Conservation (phyloP, 2,113 vertebrate genomes). For the Cynopterus brachyotis region DNA sequence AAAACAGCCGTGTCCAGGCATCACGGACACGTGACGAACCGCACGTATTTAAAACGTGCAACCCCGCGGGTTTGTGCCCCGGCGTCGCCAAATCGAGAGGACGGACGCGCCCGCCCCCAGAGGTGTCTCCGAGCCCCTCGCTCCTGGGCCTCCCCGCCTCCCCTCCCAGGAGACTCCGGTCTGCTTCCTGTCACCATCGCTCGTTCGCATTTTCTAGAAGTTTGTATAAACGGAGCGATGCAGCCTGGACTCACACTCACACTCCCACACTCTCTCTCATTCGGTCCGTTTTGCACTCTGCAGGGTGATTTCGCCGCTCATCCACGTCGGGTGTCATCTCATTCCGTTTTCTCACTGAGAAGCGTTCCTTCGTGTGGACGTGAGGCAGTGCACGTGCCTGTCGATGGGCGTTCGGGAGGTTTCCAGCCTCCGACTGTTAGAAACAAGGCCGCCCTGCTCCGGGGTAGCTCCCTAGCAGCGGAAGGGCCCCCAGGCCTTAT, state of each 20-base stretch:
- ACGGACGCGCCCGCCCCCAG: background rate
- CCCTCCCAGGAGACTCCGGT: background rate
- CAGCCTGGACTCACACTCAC: too few relatives aligned
- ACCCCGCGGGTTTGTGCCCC: background rate
- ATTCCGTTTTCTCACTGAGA: background rate
- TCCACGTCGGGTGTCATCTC: background rate
- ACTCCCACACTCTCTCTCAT: background rate
- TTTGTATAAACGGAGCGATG: background rate
- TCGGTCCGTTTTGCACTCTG: background rate
- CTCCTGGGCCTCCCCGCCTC: rapidly evolving
- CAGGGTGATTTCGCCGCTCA: background rate
- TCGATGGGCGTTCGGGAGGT: background rate
- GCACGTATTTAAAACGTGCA: rapidly evolving
- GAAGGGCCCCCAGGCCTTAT: background rate
- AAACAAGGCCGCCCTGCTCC: background rate
- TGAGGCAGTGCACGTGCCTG: background rate
- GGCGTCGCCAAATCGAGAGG: background rate
- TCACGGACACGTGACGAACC: background rate
- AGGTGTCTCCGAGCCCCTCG: background rate
- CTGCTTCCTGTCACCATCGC: background rate
- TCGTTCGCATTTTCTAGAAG: background rate
- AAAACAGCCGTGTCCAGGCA: background rate
- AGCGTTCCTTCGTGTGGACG: rapidly evolving
- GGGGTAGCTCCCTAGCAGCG: too few relatives aligned
- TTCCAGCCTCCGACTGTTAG: background rate